These are phyloP conservation scores for Epinotia bilunana DNA, from an alignment of 2,888 invertebrate species.

Conservation along the genomic window DNA sequence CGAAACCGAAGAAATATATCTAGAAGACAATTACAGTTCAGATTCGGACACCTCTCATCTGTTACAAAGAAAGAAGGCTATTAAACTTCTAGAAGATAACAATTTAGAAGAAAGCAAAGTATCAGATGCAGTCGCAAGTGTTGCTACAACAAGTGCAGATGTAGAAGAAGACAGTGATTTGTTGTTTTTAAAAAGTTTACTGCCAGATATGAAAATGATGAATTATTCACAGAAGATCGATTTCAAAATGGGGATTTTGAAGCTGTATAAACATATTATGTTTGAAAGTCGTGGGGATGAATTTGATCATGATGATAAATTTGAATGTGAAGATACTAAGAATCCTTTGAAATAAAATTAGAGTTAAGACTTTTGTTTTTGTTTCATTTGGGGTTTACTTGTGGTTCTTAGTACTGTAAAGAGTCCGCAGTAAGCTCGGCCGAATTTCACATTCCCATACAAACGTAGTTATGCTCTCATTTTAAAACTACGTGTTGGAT, in stretches of 20 bases:
- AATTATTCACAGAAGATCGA: constrained; percentile 28
- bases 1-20: constrained; percentile 28
- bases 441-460: too few species aligned
- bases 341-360: constrained; percentile 5
- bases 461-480: too few species aligned
- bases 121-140: not conserved
- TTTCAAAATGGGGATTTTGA: constrained; percentile 33
- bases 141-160: not conserved
- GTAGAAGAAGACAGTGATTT: constrained; percentile 20
- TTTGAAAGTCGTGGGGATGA: not conserved
- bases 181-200: constrained; percentile 32
- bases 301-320: not conserved
- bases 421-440: too few species aligned
- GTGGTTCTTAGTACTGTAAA: constrained; percentile 19
- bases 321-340: constrained; percentile 11
- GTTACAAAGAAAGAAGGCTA: constrained; percentile 5
- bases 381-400: not conserved
- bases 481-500: too few species aligned
- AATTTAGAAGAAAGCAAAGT: not conserved
- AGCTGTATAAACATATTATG: constrained; percentile 29
- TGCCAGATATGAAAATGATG: constrained; percentile 24
- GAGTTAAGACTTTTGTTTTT: not conserved
- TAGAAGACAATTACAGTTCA: constrained; percentile 19
- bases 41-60: not conserved
- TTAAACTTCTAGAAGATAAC: not conserved